Evolutionary conservation across 2,113 vertebrate species (phyloP).

Genomic region (Menura novaehollandiae): DNA sequence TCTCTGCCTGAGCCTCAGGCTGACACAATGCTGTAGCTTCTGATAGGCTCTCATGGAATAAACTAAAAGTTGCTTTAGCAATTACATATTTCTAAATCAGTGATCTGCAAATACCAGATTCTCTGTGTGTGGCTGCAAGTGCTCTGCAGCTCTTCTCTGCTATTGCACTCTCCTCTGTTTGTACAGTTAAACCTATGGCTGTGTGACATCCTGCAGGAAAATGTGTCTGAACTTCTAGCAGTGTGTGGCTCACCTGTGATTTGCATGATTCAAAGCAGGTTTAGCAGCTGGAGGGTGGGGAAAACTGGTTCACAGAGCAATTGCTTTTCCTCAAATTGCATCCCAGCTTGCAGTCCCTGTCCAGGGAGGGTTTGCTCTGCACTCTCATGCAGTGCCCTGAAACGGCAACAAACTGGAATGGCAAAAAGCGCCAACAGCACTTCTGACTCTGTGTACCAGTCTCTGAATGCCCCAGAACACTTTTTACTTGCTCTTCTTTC

Average conservation of each 20-base stretch:
- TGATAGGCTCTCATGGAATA: neutral
- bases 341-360: neutral
- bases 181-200: neutral
- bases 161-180: neutral
- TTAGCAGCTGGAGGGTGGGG: neutral
- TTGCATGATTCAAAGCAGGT: neutral
- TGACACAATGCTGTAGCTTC: neutral
- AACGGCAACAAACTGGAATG: neutral
- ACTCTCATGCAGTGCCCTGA: neutral
- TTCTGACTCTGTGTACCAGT: neutral
- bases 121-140: neutral
- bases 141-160: neutral
- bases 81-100: fast-evolving
- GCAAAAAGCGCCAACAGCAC: neutral
- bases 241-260: neutral
- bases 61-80: neutral
- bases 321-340: neutral
- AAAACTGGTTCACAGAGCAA: neutral
- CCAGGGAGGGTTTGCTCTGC: neutral
- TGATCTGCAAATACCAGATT: neutral
- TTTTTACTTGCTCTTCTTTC: neutral
- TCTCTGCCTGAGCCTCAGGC: neutral
- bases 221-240: neutral
- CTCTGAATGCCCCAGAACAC: neutral
- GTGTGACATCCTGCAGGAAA: neutral